Evolutionary conservation across 2,113 vertebrate genomes (phyloP).

Genomic region (Erythrolamprus reginae): DNA sequence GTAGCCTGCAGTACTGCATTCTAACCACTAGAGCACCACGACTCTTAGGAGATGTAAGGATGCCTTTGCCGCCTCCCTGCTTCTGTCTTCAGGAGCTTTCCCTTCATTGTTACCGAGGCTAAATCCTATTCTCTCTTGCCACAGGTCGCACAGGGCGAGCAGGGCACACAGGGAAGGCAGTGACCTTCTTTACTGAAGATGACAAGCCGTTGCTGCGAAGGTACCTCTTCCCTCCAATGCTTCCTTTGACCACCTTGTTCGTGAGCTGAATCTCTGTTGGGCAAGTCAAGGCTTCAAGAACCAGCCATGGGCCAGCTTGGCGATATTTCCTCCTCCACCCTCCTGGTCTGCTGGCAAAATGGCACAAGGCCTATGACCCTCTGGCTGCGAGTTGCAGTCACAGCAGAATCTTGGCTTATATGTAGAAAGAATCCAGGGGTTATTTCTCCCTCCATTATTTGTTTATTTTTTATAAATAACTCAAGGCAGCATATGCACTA

Average conservation of each 20-base stretch:
- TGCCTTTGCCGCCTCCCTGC: neutral
- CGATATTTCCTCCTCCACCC: neutral
- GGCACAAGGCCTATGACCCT: neutral
- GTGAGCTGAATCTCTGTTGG: neutral
- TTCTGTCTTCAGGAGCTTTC: neutral
- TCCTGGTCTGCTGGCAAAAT: neutral
- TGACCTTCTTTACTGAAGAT: conserved; percentile 96
- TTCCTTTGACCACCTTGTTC: too few species aligned
- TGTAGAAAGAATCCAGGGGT: neutral
- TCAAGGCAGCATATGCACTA: too few species aligned
- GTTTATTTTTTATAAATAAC: too few species aligned
- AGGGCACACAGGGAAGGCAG: conserved; percentile 84
- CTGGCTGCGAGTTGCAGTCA: neutral
- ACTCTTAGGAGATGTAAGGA: too few species aligned
- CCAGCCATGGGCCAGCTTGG: neutral
- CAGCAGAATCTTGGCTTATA: neutral
- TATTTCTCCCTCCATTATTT: neutral
- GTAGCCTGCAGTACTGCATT: too few species aligned
- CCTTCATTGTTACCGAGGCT: neutral
- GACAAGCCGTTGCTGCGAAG: conserved; percentile 93
- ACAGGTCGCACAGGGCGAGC: conserved; percentile 93
- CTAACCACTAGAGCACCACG: too few species aligned
- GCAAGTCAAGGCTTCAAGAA: neutral
- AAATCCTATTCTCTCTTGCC: conserved; percentile 11
- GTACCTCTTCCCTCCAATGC: conserved; percentile 53